phyloP scores from a whole-genome alignment of 2,113 vertebrate genomes.

The Heterochromis multidens region DNA sequence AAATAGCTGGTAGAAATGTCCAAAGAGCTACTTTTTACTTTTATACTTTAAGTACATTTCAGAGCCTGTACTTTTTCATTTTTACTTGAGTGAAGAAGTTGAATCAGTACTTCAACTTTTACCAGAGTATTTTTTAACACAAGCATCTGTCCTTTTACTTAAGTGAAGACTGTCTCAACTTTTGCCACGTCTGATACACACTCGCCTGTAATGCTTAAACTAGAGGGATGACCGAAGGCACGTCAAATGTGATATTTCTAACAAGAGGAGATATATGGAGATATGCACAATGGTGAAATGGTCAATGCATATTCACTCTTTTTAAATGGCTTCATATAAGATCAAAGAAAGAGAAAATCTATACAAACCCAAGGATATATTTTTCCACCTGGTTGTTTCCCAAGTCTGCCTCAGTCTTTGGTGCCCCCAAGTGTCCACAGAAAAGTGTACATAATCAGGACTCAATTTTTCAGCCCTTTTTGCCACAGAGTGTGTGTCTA shows the following conservation, averaged over 20 bases:
- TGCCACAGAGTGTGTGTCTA: neutral
- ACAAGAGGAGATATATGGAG: neutral
- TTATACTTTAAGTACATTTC: no score
- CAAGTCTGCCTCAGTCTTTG: conserved; percentile 9
- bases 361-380: neutral
- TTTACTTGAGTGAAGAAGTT: neutral
- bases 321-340: neutral
- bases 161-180: accelerated
- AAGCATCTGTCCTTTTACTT: neutral
- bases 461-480: neutral
- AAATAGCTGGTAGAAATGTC: no score
- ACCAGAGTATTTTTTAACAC: neutral
- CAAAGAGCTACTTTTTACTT: no score
- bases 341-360: neutral
- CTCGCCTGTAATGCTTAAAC: neutral
- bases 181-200: neutral
- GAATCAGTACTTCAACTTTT: no score
- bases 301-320: neutral
- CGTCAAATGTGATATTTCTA: neutral
- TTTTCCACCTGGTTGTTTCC: neutral
- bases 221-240: neutral
- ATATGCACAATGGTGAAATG: neutral
- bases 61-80: no score
- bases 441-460: neutral
- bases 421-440: conserved; percentile 20